Conservation (phyloP, 2,113 vertebrate genomes). For the Sigmodon hispidus region DNA sequence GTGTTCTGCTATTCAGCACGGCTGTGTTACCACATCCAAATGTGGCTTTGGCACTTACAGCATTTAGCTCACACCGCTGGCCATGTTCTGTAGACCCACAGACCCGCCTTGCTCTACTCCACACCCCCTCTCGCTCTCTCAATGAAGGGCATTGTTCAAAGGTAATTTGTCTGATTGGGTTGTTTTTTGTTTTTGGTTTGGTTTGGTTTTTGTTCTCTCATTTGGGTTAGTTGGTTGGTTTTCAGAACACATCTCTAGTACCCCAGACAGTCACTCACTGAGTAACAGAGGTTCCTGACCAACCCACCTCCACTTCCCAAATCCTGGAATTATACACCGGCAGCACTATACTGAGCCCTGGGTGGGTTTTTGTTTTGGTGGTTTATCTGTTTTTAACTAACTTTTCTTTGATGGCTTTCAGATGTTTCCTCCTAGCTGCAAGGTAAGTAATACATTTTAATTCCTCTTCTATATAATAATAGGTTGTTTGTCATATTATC, state of each 20-base stretch:
- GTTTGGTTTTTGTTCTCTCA: not conserved
- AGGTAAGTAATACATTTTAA: not conserved
- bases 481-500: not conserved
- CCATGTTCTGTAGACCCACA: not conserved
- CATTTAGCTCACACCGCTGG: not conserved
- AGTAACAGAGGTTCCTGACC: not conserved
- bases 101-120: not conserved
- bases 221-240: not conserved
- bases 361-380: not conserved
- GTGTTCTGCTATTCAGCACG: not conserved
- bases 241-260: not conserved
- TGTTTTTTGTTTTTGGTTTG: too few relatives aligned
- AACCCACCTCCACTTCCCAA: not conserved
- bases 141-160: not conserved
- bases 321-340: not conserved
- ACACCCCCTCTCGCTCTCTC: not conserved
- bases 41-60: constrained; percentile 20
- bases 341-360: too few relatives aligned
- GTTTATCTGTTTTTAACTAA: not conserved
- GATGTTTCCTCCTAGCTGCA: not conserved
- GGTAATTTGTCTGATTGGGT: not conserved
- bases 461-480: not conserved
- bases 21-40: not conserved
- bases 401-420: not conserved
- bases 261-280: not conserved